These are phyloP conservation scores for Salminus brasiliensis DNA, from an alignment of 2,113 vertebrate species.

Conservation along the genomic window DNA sequence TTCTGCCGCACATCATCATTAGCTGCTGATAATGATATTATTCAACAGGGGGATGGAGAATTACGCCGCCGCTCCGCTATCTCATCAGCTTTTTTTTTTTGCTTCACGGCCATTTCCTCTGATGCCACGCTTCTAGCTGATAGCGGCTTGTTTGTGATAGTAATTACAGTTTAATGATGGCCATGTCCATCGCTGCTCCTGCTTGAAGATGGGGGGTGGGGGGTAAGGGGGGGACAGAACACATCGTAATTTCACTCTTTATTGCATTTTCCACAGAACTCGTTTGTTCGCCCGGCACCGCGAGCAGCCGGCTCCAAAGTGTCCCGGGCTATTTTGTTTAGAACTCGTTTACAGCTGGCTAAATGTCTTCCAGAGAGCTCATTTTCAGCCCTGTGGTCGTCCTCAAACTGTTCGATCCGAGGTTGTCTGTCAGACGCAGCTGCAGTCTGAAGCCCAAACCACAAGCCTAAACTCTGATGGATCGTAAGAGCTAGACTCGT, in stretches of 20 bases:
- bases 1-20: conserved; percentile 77
- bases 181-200: conserved; percentile 65
- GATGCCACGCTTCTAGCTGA: conserved; percentile 66
- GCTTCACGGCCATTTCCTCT: conserved; percentile 72
- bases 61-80: conserved; percentile 72
- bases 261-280: conserved; percentile 64
- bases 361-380: conserved; percentile 1
- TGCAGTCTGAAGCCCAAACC: neutral
- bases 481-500: no score
- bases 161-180: conserved; percentile 69
- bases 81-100: conserved; percentile 70
- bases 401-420: neutral
- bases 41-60: conserved; percentile 79
- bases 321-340: neutral
- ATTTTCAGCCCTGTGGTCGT: neutral
- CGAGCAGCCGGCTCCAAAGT: conserved; percentile 52
- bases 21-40: conserved; percentile 82
- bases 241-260: conserved; percentile 65
- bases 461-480: no score
- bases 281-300: conserved; percentile 65
- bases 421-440: neutral
- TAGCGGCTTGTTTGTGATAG: conserved; percentile 70
- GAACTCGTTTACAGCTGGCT: conserved; percentile 5
- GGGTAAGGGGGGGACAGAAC: conserved; percentile 7
- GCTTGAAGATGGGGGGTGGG: conserved; percentile 65